Evolutionary conservation across 2,113 vertebrate species (phyloP), one percentile per base, ranked within the genome.

Genomic region (Oxyruncus cristatus): DNA sequence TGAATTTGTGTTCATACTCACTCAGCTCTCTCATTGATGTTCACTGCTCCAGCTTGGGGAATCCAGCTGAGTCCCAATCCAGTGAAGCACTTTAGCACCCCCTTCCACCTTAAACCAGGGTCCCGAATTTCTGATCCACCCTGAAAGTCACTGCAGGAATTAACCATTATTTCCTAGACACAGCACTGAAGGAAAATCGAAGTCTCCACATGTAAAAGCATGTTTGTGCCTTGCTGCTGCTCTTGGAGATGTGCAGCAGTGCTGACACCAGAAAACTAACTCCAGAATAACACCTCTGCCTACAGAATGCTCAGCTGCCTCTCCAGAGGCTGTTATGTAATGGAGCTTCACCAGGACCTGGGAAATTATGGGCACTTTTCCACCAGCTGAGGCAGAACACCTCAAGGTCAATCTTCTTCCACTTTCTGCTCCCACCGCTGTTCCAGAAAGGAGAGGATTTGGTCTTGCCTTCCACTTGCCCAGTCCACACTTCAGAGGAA

Each of bases 171-270:
- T 74, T 44, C 46, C 79, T 9, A 53, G 18, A 15, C 12, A 15
- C 19, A 22, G 11, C 37, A 6, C 1, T n/a, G n/a, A 26, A 26
- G 33, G 33, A 49, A 42, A 50, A 50, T 12, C 33, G 9, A 33
- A 22, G 4, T 2, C 28, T 39, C 10, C 37, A 32, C 0, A 0
- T 24, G 47, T 21, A 13, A 76, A 12, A 5, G 7, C 8, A 2
- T 5, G n/a, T 26, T 22, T 4, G 3, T 35, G 41, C 33, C 39
- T 73, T 7, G 7, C 9, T 37, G 30, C 77, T 72, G 52, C 58
- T 49, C 85, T 26, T 19, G 62, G 20, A 53, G 37, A 33, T 12
- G 19, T 16, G 20, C 30, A 58, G 46, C 68, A 81, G 30, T 42
- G 16, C 53, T 37, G 35, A 4, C 30, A 65, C 2, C 4, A 5